A percentile compares a stretch with the other conserved stretches of the same genome.
These are phyloP conservation scores for Parus major DNA, from an alignment of 2,113 vertebrate genomes.

Conservation along the genomic window DNA sequence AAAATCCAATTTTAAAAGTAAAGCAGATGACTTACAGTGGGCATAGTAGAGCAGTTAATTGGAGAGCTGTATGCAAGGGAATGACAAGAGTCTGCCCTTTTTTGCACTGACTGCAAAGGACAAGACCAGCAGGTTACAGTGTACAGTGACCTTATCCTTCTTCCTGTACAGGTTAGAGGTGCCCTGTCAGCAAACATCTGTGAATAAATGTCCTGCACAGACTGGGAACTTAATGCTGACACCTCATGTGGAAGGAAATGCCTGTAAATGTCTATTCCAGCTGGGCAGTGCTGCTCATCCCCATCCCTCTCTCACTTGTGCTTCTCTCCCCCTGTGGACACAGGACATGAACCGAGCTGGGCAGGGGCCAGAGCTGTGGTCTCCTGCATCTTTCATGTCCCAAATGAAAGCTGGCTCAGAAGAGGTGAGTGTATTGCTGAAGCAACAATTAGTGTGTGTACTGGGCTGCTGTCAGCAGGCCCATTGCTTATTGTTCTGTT, in stretches of 20 bases:
- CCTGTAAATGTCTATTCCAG: background rate
- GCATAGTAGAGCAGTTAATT: background rate
- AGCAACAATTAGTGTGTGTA: background rate
- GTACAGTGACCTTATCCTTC: background rate
- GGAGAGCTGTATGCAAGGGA: background rate
- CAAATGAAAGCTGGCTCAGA: background rate
- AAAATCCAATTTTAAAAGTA: background rate
- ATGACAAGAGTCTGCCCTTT: background rate
- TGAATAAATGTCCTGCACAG: background rate
- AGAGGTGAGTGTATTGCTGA: slow-evolving; percentile 31
- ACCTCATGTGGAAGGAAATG: background rate
- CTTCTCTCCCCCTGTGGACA: background rate
- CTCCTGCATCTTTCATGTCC: slow-evolving; percentile 75
- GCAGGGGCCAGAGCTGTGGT: slow-evolving; percentile 53
- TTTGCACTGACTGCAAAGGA: background rate
- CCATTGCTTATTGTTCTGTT: background rate
- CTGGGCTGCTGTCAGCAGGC: background rate
- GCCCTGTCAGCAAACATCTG: background rate
- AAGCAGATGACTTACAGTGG: background rate
- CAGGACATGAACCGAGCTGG: accelerated
- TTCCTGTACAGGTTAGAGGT: background rate
- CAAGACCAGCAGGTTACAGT: background rate
- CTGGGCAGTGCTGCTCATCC: background rate
- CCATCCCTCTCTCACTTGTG: background rate
- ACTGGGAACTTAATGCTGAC: background rate